Percentiles rank a stretch among this genome's conserved stretches.
These are phyloP conservation scores for Mesoclemmys tuberculata DNA, from an alignment of 2,113 vertebrate genomes.

Conservation along the genomic window DNA sequence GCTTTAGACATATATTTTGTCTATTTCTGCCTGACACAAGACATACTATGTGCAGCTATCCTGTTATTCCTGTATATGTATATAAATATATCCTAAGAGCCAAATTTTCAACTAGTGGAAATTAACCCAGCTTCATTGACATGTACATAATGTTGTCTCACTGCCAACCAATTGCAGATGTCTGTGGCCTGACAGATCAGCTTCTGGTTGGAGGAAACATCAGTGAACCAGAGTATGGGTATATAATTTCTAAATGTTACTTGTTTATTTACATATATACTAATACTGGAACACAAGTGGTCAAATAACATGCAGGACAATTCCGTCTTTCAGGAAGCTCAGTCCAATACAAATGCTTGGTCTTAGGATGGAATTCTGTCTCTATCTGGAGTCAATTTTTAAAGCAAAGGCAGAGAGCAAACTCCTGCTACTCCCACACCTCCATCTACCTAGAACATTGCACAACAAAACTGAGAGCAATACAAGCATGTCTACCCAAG, in stretches of 20 bases:
- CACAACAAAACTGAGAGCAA: not conserved
- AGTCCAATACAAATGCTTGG: not conserved
- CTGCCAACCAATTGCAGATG: not conserved
- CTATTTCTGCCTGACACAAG: not conserved
- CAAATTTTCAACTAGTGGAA: slow-evolving; percentile 11
- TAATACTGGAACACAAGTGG: not conserved
- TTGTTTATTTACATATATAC: not conserved
- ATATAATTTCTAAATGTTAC: not conserved
- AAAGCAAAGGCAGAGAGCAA: not conserved
- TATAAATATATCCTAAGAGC: not conserved
- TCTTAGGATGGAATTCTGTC: not conserved
- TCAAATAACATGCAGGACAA: not conserved
- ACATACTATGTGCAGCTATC: not conserved
- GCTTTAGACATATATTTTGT: not conserved
- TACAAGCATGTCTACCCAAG: not conserved
- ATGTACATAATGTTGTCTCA: not conserved
- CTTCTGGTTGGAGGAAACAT: not conserved
- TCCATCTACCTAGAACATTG: not conserved
- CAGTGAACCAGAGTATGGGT: not conserved
- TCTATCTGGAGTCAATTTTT: not conserved
- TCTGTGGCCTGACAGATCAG: not conserved
- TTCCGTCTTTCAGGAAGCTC: not conserved
- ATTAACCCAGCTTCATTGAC: not conserved
- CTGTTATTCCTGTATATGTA: not conserved
- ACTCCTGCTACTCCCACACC: not conserved